Percentiles rank a stretch among this genome's conserved stretches.
These are phyloP conservation scores for Pelusios castaneus DNA, from an alignment of 2,113 vertebrate species.

Conservation along the genomic window DNA sequence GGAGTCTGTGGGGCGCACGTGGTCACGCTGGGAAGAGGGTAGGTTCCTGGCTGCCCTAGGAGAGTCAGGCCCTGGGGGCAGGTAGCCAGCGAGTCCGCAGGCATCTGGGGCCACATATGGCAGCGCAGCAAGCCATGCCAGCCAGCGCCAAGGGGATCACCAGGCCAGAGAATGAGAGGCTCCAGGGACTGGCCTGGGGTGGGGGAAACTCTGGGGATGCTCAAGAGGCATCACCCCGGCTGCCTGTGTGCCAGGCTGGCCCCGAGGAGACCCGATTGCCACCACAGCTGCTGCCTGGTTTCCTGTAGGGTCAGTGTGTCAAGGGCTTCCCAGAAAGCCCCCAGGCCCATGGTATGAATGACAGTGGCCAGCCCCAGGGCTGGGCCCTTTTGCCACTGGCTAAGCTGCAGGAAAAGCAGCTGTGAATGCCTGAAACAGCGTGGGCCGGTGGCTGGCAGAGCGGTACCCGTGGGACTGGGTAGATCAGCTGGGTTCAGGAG, in stretches of 20 bases:
- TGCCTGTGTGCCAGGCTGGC: neutral
- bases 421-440: too few species aligned
- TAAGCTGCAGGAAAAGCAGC: neutral
- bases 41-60: too few species aligned
- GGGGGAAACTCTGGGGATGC: neutral
- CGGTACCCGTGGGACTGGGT: too few species aligned
- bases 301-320: neutral
- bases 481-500: neutral
- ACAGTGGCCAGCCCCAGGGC: too few species aligned
- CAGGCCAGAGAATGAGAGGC: neutral
- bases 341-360: neutral
- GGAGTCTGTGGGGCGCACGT: too few species aligned
- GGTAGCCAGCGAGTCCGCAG: too few species aligned
- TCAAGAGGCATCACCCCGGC: neutral
- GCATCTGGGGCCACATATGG: neutral
- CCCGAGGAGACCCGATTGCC: neutral
- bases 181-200: neutral
- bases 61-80: neutral
- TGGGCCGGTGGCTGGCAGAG: too few species aligned
- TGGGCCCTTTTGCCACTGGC: neutral
- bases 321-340: neutral
- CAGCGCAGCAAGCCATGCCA: neutral
- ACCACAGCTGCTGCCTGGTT: neutral
- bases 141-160: neutral
- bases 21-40: too few species aligned